phyloP scores from a whole-genome alignment of 2,797 vertebrate species.

The Crypturellus tataupa region DNA sequence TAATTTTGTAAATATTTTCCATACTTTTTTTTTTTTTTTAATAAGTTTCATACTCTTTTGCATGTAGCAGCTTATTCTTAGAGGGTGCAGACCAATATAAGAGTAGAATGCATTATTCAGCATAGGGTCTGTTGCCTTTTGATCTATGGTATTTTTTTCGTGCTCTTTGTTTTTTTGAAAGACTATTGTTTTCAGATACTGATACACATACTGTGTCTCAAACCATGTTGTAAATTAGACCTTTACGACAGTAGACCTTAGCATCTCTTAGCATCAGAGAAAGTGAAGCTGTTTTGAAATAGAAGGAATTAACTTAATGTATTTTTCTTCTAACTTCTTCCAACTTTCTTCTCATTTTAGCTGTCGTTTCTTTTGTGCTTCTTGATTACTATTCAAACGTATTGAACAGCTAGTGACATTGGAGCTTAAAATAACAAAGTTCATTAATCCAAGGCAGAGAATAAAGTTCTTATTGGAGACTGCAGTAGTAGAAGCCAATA shows the following conservation, averaged over 20 bases:
- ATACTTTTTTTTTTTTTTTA: too few species aligned
- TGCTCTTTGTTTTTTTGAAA: neutral
- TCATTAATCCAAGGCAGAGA: neutral
- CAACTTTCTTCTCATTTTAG: too few species aligned
- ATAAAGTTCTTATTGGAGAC: neutral
- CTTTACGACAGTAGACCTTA: neutral
- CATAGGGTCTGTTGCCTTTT: neutral
- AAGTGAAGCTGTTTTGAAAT: neutral
- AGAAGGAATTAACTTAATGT: neutral
- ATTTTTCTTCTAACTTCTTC: neutral
- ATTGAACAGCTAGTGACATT: neutral
- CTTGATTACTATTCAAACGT: neutral
- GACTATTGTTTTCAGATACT: neutral
- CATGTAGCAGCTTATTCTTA: neutral
- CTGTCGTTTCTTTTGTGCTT: neutral
- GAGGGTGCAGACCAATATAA: neutral
- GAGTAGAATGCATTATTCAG: neutral
- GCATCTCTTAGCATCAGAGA: neutral
- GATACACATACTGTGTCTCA: neutral
- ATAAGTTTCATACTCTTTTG: neutral
- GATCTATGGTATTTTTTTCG: neutral
- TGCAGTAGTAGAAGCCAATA: neutral
- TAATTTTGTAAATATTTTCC: neutral
- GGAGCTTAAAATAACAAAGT: neutral
- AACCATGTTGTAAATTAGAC: neutral